Base-by-base conservation (phyloP, 2,888 invertebrate genomes). In the Abrostola triplasia region DNA sequence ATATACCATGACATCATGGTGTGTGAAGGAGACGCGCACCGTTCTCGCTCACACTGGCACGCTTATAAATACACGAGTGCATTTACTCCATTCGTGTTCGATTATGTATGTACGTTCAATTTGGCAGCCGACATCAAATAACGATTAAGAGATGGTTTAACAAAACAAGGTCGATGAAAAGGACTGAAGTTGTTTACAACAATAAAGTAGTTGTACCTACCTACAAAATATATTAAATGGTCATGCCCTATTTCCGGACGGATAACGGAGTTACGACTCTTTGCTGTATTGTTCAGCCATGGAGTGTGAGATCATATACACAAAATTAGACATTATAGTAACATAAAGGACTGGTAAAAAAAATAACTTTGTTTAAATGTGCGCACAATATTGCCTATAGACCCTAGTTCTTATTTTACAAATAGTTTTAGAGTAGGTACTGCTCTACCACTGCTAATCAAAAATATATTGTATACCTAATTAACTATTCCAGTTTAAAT, bases 1-100 rank as follows among this genome's bases (percentile, higher is more conserved):
- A 93, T 94, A 94, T 84, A 90, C 91, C 92, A 94, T 94, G 94
- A 94, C 92, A 92, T 94, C 94, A 94, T 93, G 92, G 91, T 90
- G 92, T 86, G 89, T 84, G 90, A 93, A 76, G 63, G 91, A 89
- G 90, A 90, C 76, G 56, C 58, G 48, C 67, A 71, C 50, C 64
- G 11, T 44, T 79, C 80, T 82, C 81, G 79, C 73, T 89, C 88
- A 77, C 85, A 77, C 84, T 82, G 75, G 76, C 83, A 82, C 83
- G 85, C 86, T 88, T 89, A 88, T 89, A 91, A 89, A 82, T 83
- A 92, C 85, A 83, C 81, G 81, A 90, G 84, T 91, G 89, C 88
- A 92, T 91, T 93, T 92, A 92, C 90, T 91, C 81, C 86, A 89
- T 88, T 88, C 84, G 83, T 82, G 80, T 88, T 86, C 82, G 84